Percentiles rank a stretch among this genome's conserved stretches.
Evolutionary conservation across 1,140 invertebrate genomes (phyloP).

Genomic region (Pygmarrhopalites habei): DNA sequence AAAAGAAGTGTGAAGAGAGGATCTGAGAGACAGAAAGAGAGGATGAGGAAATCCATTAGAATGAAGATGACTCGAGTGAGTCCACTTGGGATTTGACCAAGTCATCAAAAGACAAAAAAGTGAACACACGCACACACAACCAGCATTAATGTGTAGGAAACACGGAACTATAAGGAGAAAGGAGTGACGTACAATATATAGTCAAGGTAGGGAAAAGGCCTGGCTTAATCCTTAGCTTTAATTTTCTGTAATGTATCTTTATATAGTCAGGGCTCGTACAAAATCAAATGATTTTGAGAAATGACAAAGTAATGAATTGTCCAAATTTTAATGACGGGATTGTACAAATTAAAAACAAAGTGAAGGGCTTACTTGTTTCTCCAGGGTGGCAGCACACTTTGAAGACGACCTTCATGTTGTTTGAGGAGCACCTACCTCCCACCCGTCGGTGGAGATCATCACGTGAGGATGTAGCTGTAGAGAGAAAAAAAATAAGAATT

Average conservation of each 20-base stretch:
- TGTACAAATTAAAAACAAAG: too few relatives aligned
- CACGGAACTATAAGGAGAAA: too few relatives aligned
- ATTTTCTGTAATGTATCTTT: too few relatives aligned
- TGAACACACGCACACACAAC: neutral
- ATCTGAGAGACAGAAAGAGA: neutral
- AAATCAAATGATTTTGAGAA: too few relatives aligned
- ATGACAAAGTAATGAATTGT: too few relatives aligned
- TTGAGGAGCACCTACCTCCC: constrained; percentile 77
- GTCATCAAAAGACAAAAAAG: constrained; percentile 12
- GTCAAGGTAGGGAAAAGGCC: neutral
- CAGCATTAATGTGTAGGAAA: too few relatives aligned
- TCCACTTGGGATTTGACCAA: constrained; percentile 25
- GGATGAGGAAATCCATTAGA: constrained; percentile 13
- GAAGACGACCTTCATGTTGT: constrained; percentile 95
- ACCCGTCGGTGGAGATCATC: constrained; percentile 83
- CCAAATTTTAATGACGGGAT: too few relatives aligned
- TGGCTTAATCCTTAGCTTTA: too few relatives aligned
- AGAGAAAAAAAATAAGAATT: constrained; percentile 7
- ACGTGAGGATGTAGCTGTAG: constrained; percentile 72
- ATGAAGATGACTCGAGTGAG: constrained; percentile 11
- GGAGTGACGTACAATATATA: too few relatives aligned
- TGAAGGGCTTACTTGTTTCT: constrained; percentile 44
- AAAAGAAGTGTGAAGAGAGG: neutral
- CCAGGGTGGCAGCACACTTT: constrained; percentile 76
- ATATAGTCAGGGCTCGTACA: too few relatives aligned